These are phyloP conservation scores for Hybognathus amarus DNA, from an alignment of 2,797 vertebrate genomes.

Conservation along the genomic window DNA sequence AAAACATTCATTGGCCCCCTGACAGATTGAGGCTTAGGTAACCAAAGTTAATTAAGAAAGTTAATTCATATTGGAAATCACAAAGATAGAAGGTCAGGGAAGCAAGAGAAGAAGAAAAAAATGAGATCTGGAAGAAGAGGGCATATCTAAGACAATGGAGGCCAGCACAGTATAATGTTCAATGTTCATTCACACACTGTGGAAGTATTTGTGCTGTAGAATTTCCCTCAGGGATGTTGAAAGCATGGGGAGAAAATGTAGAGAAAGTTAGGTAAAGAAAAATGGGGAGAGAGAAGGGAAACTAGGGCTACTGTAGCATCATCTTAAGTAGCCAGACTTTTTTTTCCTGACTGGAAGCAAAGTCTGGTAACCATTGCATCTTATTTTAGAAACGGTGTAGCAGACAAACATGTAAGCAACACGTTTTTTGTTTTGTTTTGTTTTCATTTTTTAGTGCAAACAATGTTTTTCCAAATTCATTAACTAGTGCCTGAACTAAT, in stretches of 20 bases:
- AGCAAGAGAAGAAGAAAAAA: not conserved
- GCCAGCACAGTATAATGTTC: not conserved
- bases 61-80: slow-evolving; percentile 27
- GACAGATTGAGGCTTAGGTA: slow-evolving; percentile 23
- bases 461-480: not conserved
- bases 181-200: not conserved
- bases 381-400: not conserved
- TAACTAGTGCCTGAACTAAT: not conserved
- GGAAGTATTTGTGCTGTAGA: not conserved
- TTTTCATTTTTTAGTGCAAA: not conserved
- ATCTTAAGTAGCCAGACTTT: not conserved
- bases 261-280: slow-evolving; percentile 1
- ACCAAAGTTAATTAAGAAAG: slow-evolving; percentile 18
- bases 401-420: not conserved
- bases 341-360: not conserved
- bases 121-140: not conserved
- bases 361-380: no score
- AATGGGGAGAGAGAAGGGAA: not conserved
- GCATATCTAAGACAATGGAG: not conserved
- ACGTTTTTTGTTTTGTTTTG: not conserved
- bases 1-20: slow-evolving; percentile 28
- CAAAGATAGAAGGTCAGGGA: not conserved
- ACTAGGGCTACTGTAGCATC: not conserved
- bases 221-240: slow-evolving; percentile 20
- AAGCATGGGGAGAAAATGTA: slow-evolving; percentile 18